These are phyloP conservation scores for Knipowitschia caucasica DNA, from an alignment of 2,797 vertebrate species.

Conservation along the genomic window DNA sequence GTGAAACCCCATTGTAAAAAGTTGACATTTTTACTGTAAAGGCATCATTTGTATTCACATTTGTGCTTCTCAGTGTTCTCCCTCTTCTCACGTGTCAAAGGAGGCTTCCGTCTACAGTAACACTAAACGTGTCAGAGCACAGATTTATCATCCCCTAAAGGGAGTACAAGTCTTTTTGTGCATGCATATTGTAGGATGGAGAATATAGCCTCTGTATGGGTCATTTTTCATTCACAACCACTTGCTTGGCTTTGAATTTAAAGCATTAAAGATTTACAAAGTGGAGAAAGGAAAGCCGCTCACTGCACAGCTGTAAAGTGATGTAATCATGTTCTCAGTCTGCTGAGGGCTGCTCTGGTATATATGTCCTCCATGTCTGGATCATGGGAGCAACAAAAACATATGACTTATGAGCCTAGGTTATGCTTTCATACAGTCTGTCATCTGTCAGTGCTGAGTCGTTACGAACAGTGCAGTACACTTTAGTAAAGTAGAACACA, in stretches of 20 bases:
- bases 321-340: constrained; percentile 18
- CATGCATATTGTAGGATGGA: constrained; percentile 20
- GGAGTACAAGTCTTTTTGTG: constrained; percentile 22
- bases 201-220: constrained; percentile 21
- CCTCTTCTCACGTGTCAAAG: constrained; percentile 7
- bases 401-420: constrained; percentile 14
- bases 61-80: constrained; percentile 16
- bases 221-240: constrained; percentile 10
- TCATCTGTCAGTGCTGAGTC: constrained; percentile 15
- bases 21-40: constrained; percentile 11
- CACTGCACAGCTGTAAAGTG: constrained; percentile 4
- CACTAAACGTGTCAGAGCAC: constrained; percentile 28
- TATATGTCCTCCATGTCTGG: constrained; percentile 25
- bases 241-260: constrained; percentile 22
- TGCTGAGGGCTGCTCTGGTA: constrained; percentile 20
- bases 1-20: not conserved
- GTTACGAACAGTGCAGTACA: not conserved
- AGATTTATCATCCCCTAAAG: constrained; percentile 27
- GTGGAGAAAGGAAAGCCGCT: constrained; percentile 11
- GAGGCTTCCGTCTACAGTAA: constrained; percentile 14
- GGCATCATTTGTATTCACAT: constrained; percentile 27
- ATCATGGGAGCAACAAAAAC: constrained; percentile 22
- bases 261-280: constrained; percentile 20
- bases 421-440: constrained; percentile 5
- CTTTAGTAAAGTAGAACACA: constrained; percentile 5